Percentiles rank a stretch among this genome's conserved stretches.
Evolutionary conservation across 2,797 vertebrate species (phyloP).

Genomic region (Lemur catta): DNA sequence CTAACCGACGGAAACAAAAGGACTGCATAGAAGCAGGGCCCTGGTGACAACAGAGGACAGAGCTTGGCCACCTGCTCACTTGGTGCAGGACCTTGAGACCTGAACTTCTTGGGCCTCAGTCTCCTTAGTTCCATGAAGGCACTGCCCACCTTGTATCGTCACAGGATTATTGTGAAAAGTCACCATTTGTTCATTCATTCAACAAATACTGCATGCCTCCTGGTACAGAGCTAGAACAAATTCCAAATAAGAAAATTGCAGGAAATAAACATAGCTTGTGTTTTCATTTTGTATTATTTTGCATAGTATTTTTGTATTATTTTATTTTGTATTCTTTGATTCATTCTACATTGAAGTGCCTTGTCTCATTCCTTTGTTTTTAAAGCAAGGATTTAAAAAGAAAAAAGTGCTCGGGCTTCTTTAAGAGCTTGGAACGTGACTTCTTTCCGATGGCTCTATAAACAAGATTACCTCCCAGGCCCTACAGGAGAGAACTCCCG

Average conservation of each 20-base stretch:
- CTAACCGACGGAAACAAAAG: neutral
- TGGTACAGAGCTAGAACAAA: neutral
- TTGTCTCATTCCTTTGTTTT: neutral
- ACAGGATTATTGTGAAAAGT: neutral
- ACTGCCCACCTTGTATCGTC: neutral
- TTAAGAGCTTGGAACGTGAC: neutral
- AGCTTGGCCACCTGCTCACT: neutral
- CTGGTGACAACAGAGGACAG: neutral
- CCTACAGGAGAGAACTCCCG: neutral
- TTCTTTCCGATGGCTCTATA: neutral
- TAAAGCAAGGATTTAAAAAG: neutral
- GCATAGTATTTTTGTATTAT: neutral
- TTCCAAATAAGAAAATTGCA: neutral
- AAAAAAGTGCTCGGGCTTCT: neutral
- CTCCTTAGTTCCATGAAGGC: neutral
- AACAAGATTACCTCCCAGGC: neutral
- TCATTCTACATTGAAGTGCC: neutral
- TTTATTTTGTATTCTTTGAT: neutral
- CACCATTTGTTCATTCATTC: neutral
- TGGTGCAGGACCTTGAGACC: accelerated
- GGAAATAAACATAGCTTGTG: neutral
- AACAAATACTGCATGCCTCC: neutral
- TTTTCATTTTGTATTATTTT: neutral
- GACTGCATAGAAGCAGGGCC: neutral
- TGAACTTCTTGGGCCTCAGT: neutral